A percentile compares a stretch with the other conserved stretches of the same genome.
phyloP scores from a whole-genome alignment of 2,888 invertebrate species.

The Drosophila anomalata region DNA sequence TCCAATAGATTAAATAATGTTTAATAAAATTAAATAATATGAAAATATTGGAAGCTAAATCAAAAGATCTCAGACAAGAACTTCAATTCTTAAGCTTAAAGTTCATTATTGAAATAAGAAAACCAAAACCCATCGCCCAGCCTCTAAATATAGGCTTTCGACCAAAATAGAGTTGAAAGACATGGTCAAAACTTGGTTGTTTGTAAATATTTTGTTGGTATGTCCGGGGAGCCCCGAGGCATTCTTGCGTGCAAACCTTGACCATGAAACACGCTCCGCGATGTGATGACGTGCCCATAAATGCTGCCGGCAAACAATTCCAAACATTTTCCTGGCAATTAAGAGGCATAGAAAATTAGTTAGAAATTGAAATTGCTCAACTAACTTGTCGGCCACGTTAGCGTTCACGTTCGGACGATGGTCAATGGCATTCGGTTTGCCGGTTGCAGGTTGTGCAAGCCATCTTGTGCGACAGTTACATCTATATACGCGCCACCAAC shows the following conservation, averaged over 20 bases:
- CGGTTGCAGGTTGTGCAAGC: conserved; percentile 30
- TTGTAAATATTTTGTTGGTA: not conserved
- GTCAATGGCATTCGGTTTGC: conserved; percentile 48
- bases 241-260: conserved; percentile 71
- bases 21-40: not conserved
- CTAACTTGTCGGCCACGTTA: conserved; percentile 11
- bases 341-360: conserved; percentile 57
- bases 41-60: not conserved
- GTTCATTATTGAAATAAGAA: not conserved
- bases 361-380: conserved; percentile 70
- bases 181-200: not conserved
- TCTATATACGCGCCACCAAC: conserved; percentile 49
- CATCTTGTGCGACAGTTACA: conserved; percentile 45
- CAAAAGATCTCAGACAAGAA: not conserved
- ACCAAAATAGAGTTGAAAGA: not conserved
- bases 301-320: conserved; percentile 50
- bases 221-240: conserved; percentile 27
- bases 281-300: conserved; percentile 52
- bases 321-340: conserved; percentile 66
- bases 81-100: not conserved
- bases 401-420: conserved; percentile 22
- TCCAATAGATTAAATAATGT: too few relatives aligned
- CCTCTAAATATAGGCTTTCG: not conserved
- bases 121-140: not conserved
- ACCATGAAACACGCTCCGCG: conserved; percentile 66